A percentile compares a stretch with the other conserved stretches of the same genome.
Conservation (phyloP, 2,113 vertebrate species). For the Salvator merianae region DNA sequence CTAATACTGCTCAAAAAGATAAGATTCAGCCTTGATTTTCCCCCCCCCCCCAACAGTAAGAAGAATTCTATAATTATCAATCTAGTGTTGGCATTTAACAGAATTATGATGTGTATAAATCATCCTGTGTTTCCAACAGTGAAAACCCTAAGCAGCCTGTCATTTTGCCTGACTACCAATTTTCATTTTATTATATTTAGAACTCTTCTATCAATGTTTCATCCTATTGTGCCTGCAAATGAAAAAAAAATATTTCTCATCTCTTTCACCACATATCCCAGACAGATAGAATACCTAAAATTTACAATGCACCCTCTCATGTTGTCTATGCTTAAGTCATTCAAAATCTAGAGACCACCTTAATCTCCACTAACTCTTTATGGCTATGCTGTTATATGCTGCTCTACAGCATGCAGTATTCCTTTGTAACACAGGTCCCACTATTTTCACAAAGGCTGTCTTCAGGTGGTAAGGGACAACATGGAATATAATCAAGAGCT, state of each 20-base stretch:
- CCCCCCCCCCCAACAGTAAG: conserved; percentile 64
- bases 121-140: conserved; percentile 51
- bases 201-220: conserved; percentile 48
- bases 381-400: neutral
- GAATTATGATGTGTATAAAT: conserved; percentile 63
- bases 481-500: too few species aligned
- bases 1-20: conserved; percentile 14
- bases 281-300: conserved; percentile 44
- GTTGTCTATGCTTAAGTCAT: neutral
- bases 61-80: conserved; percentile 73
- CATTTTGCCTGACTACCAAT: conserved; percentile 26
- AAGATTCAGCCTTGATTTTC: conserved; percentile 59
- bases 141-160: conserved; percentile 56
- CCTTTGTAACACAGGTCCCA: too few species aligned
- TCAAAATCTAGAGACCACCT: neutral
- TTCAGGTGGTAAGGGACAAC: too few species aligned
- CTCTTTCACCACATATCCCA: conserved; percentile 35
- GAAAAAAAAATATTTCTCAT: conserved; percentile 40
- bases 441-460: too few species aligned
- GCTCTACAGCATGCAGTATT: neutral
- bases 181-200: conserved; percentile 55
- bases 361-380: neutral
- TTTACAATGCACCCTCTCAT: neutral
- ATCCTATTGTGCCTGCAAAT: neutral
- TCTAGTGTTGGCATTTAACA: conserved; percentile 67